phyloP scores from a whole-genome alignment of 2,797 vertebrate genomes.

The Scyliorhinus canicula region DNA sequence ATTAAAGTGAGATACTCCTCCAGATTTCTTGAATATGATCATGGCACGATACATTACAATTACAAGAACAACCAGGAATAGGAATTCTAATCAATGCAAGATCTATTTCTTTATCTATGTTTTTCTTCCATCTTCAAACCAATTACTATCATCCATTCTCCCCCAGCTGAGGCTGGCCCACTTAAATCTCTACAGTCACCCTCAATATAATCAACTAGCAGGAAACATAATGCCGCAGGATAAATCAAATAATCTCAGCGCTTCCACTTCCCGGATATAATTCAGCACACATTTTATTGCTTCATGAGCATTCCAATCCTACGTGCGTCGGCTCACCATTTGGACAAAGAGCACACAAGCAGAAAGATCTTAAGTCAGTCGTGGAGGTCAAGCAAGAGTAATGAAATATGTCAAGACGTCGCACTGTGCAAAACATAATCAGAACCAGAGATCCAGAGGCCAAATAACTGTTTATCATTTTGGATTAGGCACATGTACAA shows the following conservation, averaged over 20 bases:
- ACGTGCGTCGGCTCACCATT: neutral
- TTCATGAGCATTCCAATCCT: neutral
- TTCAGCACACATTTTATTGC: neutral
- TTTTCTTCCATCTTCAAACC: neutral
- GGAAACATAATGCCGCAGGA: neutral
- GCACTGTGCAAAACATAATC: too few species aligned
- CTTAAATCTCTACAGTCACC: neutral
- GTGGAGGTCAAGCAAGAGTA: neutral
- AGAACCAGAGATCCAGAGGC: neutral
- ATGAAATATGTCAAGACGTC: neutral
- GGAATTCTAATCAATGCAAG: neutral
- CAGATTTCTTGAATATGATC: neutral
- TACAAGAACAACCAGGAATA: neutral
- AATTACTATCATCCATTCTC: neutral
- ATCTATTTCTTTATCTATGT: neutral
- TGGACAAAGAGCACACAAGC: too few species aligned
- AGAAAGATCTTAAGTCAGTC: neutral
- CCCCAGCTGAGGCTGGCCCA: neutral
- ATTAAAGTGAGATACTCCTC: neutral
- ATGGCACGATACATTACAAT: neutral
- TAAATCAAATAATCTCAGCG: neutral
- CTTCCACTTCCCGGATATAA: neutral
- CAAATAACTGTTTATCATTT: neutral
- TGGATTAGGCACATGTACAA: neutral
- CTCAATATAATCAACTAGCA: neutral